Conservation (phyloP, 2,888 invertebrate genomes). For the Philhelius pedissequus region DNA sequence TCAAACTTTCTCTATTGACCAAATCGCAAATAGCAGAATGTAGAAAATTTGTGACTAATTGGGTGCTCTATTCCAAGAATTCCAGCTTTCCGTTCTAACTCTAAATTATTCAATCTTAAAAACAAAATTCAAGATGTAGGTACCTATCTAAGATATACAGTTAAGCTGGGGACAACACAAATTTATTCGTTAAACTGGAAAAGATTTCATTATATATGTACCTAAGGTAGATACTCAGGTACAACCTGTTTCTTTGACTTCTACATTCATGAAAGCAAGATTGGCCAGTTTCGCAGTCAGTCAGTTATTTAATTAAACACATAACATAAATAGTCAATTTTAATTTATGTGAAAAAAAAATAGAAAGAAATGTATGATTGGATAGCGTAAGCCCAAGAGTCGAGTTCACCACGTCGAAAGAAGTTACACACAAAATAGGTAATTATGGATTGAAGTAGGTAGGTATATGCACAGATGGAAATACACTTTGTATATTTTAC, state of each 20-base stretch:
- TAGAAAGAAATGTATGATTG: neutral
- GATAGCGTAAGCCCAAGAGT: neutral
- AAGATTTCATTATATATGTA: neutral
- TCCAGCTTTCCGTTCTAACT: neutral
- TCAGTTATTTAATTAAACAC: neutral
- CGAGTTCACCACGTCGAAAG: neutral
- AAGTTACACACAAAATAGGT: neutral
- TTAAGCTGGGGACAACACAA: neutral
- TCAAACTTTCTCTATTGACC: neutral
- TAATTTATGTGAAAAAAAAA: neutral
- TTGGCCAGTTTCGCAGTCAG: conserved; percentile 1
- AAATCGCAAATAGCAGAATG: neutral
- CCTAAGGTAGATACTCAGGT: neutral
- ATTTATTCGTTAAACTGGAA: neutral
- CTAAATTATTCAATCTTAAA: neutral
- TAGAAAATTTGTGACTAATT: neutral
- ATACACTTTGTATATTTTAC: no score
- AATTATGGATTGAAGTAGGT: neutral
- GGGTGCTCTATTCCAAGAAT: neutral
- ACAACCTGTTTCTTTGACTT: neutral
- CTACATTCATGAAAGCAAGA: neutral
- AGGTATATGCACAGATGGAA: neutral
- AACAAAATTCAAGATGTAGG: neutral
- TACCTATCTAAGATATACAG: neutral
- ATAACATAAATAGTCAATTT: neutral